These are phyloP conservation scores for Petrosia ficiformis DNA, from an alignment of 37 sponge, comb jelly and placozoan genomes.

Conservation along the genomic window DNA sequence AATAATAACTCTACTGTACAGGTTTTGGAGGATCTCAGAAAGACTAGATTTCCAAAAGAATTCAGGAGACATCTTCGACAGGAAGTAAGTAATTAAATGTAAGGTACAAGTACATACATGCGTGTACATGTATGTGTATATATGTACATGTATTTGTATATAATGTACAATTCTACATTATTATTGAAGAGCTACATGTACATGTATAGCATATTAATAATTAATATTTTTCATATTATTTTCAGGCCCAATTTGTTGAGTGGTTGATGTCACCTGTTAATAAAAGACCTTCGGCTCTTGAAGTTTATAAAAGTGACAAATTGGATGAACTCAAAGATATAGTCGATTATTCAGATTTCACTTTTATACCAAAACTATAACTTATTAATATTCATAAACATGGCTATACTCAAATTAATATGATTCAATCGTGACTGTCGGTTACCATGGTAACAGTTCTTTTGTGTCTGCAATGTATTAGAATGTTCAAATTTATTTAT, in stretches of 20 bases:
- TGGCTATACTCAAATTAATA: too few relatives aligned
- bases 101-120: too few relatives aligned
- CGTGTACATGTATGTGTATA: conserved; percentile 1
- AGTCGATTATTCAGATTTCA: neutral
- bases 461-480: too few relatives aligned
- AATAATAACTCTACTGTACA: conserved; percentile 1
- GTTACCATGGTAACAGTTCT: too few relatives aligned
- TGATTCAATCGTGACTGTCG: too few relatives aligned
- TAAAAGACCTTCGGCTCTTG: conserved; percentile 21
- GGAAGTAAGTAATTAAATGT: conserved; percentile 25
- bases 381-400: neutral
- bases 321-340: neutral
- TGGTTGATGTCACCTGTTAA: conserved; percentile 24
- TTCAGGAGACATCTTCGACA: conserved; percentile 23
- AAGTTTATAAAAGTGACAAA: conserved; percentile 10
- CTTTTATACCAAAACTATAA: conserved; percentile 17
- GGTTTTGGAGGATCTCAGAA: conserved; percentile 32
- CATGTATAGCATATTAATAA: neutral
- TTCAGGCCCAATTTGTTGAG: conserved; percentile 38
- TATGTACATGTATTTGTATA: too few relatives aligned
- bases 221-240: neutral
- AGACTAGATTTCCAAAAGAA: conserved; percentile 1
- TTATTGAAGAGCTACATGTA: neutral
- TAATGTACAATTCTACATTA: too few relatives aligned
- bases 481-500: too few relatives aligned